phyloP scores from a whole-genome alignment of 2,113 vertebrate genomes.

The Cephalopholis sonnerati region DNA sequence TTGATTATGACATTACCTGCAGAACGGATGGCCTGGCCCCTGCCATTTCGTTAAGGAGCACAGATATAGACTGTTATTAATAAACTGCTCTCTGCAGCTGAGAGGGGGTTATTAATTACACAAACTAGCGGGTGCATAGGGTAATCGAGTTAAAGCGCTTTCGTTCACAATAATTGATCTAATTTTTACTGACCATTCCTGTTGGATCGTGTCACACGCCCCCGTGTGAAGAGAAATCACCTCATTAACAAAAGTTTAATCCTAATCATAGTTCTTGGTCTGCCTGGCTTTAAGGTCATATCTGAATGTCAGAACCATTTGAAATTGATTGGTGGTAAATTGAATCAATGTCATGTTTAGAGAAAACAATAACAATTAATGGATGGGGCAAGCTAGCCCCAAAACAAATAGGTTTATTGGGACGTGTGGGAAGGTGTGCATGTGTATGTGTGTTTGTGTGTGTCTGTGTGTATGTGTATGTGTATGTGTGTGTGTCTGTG shows the following conservation, averaged over 20 bases:
- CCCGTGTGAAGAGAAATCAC: constrained; percentile 95
- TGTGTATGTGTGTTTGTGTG: not conserved
- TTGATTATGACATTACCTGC: constrained; percentile 94
- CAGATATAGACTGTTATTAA: constrained; percentile 96
- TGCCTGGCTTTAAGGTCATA: constrained; percentile 99
- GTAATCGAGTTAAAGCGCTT: constrained; percentile 97
- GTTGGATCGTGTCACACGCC: constrained; percentile 87
- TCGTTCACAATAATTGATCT: constrained; percentile 99
- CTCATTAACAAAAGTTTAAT: constrained; percentile 99
- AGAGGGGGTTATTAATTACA: constrained; percentile 93
- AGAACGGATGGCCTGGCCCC: constrained; percentile 90
- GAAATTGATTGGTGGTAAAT: constrained; percentile 99
- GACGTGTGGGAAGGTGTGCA: constrained; percentile 81
- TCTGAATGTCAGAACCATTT: constrained; percentile 99
- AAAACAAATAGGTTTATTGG: constrained; percentile 94
- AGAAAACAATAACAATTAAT: constrained; percentile 99
- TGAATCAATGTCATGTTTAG: constrained; percentile 99
- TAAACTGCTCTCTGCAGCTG: constrained; percentile 91
- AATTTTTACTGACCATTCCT: constrained; percentile 94
- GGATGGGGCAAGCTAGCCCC: constrained; percentile 92
- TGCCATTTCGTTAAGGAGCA: constrained; percentile 87
- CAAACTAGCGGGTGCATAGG: constrained; percentile 92
- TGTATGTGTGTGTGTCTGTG: not conserved
- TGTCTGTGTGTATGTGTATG: constrained; percentile 6
- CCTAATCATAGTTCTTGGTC: constrained; percentile 98